phyloP scores from a whole-genome alignment of 2,888 invertebrate genomes.

The Phragmatobia fuliginosa region DNA sequence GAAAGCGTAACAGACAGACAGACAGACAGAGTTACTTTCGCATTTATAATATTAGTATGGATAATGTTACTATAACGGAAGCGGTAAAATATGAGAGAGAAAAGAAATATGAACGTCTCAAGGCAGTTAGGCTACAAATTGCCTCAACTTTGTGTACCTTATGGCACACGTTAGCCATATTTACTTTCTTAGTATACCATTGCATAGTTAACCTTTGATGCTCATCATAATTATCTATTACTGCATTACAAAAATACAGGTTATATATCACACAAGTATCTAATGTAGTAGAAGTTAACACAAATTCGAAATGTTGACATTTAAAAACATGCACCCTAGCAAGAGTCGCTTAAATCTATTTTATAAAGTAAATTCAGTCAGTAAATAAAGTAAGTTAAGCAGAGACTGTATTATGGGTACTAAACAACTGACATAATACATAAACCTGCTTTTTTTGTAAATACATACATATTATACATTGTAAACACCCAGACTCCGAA shows the following conservation, averaged over 20 bases:
- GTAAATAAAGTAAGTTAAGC: too few species aligned
- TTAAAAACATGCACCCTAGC: not conserved
- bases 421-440: too few species aligned
- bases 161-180: conserved; percentile 28
- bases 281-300: not conserved
- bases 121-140: conserved; percentile 29
- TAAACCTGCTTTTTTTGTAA: too few species aligned
- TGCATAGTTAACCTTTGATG: not conserved
- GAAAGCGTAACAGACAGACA: too few species aligned
- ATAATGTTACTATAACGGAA: conserved; percentile 16
- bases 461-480: too few species aligned
- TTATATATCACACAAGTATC: not conserved
- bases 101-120: conserved; percentile 41
- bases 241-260: not conserved
- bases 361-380: too few species aligned
- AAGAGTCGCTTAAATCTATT: not conserved
- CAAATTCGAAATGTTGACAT: not conserved
- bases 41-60: too few species aligned
- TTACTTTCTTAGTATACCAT: not conserved
- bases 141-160: conserved; percentile 31
- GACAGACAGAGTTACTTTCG: too few species aligned
- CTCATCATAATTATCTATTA: not conserved
- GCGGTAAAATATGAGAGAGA: conserved; percentile 34
- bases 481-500: too few species aligned
- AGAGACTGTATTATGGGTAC: too few species aligned